Percentiles rank a stretch among this genome's conserved stretches.
phyloP scores from a whole-genome alignment of 1,140 invertebrate genomes.

The Neuroterus valhalla region DNA sequence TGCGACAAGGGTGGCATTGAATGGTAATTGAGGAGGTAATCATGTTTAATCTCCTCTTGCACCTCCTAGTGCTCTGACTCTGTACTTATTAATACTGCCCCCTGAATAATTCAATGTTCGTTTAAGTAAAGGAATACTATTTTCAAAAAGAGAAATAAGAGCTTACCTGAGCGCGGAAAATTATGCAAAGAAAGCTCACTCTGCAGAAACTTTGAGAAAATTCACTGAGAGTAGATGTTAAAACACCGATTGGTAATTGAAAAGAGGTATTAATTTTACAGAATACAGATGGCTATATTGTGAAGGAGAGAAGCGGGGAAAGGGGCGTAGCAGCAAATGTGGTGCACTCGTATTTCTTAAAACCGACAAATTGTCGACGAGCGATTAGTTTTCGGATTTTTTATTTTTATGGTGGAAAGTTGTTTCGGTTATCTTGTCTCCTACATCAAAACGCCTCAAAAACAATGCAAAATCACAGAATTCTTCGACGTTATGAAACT shows the following conservation, averaged over 20 bases:
- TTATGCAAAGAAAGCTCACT: neutral
- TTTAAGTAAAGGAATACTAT: constrained; percentile 55
- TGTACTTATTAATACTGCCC: constrained; percentile 45
- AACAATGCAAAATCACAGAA: no score
- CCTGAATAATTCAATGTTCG: constrained; percentile 61
- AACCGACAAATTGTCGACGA: no score
- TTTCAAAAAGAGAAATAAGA: constrained; percentile 8
- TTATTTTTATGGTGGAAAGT: no score
- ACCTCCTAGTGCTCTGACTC: constrained; percentile 48
- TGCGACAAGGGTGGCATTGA: constrained; percentile 63
- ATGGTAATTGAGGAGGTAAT: constrained; percentile 68
- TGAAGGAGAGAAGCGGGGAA: no score
- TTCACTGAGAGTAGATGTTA: neutral
- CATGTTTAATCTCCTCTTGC: constrained; percentile 64
- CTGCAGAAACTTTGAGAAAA: neutral
- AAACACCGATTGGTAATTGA: neutral
- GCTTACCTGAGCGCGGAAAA: constrained; percentile 27
- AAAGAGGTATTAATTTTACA: no score
- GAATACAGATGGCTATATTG: no score
- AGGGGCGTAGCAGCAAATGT: no score
- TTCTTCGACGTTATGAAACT: no score
- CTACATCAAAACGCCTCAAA: no score
- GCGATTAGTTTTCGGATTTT: no score
- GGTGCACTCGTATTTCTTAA: no score
- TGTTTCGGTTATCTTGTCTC: no score